Evolutionary conservation across 2,113 vertebrate species (phyloP), one percentile per base, ranked within the genome.

Genomic region (Lepisosteus osseus): DNA sequence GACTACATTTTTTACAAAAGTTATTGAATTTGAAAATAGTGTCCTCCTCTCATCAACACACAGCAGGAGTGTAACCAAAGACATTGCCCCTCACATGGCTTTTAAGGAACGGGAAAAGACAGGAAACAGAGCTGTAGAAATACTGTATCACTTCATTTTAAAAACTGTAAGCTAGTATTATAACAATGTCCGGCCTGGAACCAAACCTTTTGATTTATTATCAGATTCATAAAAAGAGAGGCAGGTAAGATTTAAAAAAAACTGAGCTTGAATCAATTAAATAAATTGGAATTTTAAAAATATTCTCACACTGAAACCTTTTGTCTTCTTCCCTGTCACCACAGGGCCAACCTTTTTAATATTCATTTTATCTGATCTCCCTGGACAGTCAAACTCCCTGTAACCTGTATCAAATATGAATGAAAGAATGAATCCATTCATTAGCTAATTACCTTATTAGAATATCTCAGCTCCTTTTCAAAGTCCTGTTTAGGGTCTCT

Each of bases 381-480:
- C 42, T 65, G 41, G 9, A 65, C 42, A 47, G 14, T 13, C 43
- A 45, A 3, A 44, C 42, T 11, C 63, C 5, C 64, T 45, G 13
- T 45, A 66, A 66, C 40, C 61, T 63, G 61, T 15, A 63, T 63
- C 41, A 47, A 66, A 15, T 44, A 15, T 42, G 45, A 15, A 12
- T 14, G 43, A 66, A 44, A 13, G 43, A 65, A 41, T 7, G 6
- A 42, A 43, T 11, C 14, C 42, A 7, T 44, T 65, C 44, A 44
- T 65, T 65, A 65, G 41, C 64, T 44, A 66, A 66, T 66, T 2
- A 66, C 45, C 64, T n/a, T n/a, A 66, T 15, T 47, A 44, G 7
- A n/a, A 47, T 66, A 14, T 66, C 45, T 66, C 40, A n/a, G 7
- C 12, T 45, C n/a, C 42, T 45, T 15, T n/a, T 66, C 42, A n/a